Evolutionary conservation across 2,797 vertebrate species (phyloP), one percentile per base, ranked within the genome.

Genomic region (Tokudaia muenninki): DNA sequence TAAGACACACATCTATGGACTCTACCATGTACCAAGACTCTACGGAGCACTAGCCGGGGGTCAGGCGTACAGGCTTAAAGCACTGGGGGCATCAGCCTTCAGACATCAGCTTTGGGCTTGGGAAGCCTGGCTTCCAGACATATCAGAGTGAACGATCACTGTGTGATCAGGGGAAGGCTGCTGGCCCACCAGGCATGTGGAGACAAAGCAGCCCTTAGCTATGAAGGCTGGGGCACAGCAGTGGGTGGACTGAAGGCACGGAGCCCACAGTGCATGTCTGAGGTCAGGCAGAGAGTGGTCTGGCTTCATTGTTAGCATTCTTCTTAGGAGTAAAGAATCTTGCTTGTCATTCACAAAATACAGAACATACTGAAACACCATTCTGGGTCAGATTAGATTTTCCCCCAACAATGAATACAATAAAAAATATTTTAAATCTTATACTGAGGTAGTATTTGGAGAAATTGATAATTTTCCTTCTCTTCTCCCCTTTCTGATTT

Each of bases 291-390:
- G 70, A 57, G 17, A 26, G 19, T 26, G 9, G 61, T 86, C 79
- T 14, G 78, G 37, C 44, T 50, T 96, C 59, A 41, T 94, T 90
- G 31, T 95, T 94, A 52, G 74, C 65, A 79, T 86, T 83, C 31
- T 87, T 81, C 57, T 88, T 74, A 82, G 3, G 16, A 77, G 13
- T 24, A 65, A 14, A 75, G 47, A 91, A 94, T 91, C 94, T 83
- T 88, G 57, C 52, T 77, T 89, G 72, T 96, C 79, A 78, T 52
- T 90, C 44, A 94, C 59, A 77, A 93, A 87, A 81, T 44, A 37
- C 47, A 90, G 86, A 91, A 91, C 19, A 80, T 93, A 55, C 81
- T 52, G 37, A 77, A 82, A 63, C 6, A 81, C 21, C 47, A n/a
- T 12, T 81, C 47, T 82, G 59, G 37, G 29, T 7, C 47, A 47